Conservation (phyloP, 35 echinoderm and acorn worm genomes). For the Amphiura filiformis region DNA sequence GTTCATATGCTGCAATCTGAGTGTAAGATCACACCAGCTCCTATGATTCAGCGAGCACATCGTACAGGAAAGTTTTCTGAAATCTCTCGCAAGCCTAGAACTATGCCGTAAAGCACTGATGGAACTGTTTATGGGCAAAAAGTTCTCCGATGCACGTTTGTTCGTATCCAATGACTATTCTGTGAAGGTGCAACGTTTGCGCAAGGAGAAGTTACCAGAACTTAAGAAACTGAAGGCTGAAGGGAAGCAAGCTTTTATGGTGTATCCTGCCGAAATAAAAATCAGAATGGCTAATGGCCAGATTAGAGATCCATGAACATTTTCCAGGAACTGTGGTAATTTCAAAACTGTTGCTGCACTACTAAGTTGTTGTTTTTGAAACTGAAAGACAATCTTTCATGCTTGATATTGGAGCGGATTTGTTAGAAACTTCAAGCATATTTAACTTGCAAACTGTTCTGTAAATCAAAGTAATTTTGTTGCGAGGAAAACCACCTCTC, state of each 20-base stretch:
- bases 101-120: neutral
- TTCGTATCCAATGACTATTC: neutral
- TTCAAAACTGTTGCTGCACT: no score
- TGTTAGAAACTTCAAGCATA: no score
- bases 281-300: no score
- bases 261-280: neutral
- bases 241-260: neutral
- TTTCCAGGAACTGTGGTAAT: no score
- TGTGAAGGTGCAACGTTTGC: neutral
- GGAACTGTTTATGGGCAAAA: neutral
- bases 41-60: neutral
- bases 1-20: neutral
- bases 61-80: neutral
- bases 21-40: neutral
- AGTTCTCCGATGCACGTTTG: neutral
- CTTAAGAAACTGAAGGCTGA: neutral
- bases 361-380: no score
- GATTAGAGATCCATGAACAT: no score
- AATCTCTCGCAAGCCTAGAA: neutral
- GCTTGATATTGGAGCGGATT: no score
- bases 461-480: no score
- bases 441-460: no score
- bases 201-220: neutral
- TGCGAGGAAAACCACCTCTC: no score
- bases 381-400: no score